These are phyloP conservation scores for Itoplectis maculator DNA, from an alignment of 2,888 invertebrate genomes.

Conservation along the genomic window DNA sequence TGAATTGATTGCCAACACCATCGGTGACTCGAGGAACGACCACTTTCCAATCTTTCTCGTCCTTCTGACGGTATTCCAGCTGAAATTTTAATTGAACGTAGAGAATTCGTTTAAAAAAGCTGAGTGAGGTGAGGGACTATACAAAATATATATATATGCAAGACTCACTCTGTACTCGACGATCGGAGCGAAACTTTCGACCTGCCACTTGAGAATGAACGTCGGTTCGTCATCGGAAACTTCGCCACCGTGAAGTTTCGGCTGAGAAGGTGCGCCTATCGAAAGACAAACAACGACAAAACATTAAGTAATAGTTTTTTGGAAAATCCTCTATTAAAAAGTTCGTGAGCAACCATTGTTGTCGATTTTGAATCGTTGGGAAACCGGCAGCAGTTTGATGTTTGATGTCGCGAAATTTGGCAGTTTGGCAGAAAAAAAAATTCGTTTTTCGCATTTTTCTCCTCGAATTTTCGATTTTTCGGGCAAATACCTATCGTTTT, in stretches of 20 bases:
- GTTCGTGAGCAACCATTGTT: too few relatives aligned
- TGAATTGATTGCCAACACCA: slow-evolving; percentile 74
- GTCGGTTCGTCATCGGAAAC: slow-evolving; percentile 70
- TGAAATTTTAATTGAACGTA: slow-evolving; percentile 63
- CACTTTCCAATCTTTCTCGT: slow-evolving; percentile 72
- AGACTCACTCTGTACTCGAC: slow-evolving; percentile 76
- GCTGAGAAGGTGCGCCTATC: slow-evolving; percentile 77
- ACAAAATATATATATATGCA: background rate
- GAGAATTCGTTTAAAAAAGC: slow-evolving; percentile 3
- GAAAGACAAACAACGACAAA: slow-evolving; percentile 3
- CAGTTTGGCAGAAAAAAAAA: too few relatives aligned
- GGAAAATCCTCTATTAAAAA: background rate
- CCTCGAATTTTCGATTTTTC: too few relatives aligned
- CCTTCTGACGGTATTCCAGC: slow-evolving; percentile 78
- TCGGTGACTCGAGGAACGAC: slow-evolving; percentile 74
- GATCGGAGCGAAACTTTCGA: slow-evolving; percentile 80
- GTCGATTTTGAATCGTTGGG: too few relatives aligned
- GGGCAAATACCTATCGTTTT: too few relatives aligned
- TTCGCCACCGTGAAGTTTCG: slow-evolving; percentile 71
- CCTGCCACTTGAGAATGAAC: slow-evolving; percentile 76
- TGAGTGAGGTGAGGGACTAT: background rate
- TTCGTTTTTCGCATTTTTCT: too few relatives aligned
- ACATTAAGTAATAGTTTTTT: too few relatives aligned
- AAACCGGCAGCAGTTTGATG: too few relatives aligned
- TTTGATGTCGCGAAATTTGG: too few relatives aligned